Evolutionary conservation across 2,797 vertebrate genomes (phyloP).

Genomic region (Chrysolophus pictus): DNA sequence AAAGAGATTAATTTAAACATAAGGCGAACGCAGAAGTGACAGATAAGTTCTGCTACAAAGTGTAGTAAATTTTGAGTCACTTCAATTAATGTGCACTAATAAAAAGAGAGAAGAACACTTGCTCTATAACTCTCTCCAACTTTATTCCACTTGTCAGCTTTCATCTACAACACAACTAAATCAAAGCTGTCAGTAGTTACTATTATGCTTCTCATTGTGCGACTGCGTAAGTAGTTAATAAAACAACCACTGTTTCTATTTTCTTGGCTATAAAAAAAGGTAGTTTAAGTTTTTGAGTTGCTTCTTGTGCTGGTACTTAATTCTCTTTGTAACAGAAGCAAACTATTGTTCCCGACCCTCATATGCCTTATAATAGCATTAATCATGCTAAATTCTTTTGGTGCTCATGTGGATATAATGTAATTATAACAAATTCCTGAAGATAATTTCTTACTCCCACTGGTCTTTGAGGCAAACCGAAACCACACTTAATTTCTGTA

Average conservation of each 20-base stretch:
- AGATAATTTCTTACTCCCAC: constrained; percentile 22
- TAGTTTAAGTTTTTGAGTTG: neutral
- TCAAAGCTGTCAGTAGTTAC: neutral
- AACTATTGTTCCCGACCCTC: constrained; percentile 39
- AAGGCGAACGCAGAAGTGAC: neutral
- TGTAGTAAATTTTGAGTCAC: neutral
- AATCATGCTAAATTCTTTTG: constrained; percentile 71
- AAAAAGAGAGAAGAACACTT: neutral
- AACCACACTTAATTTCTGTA: neutral
- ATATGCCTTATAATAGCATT: constrained; percentile 61
- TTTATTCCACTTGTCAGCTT: constrained; percentile 39
- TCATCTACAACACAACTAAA: neutral
- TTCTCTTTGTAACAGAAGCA: constrained; percentile 14
- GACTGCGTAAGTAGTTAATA: neutral
- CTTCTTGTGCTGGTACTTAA: neutral
- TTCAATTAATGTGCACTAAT: neutral
- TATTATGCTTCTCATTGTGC: neutral
- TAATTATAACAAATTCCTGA: constrained; percentile 69
- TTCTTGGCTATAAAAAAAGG: neutral
- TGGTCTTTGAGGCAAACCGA: neutral
- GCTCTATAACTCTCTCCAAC: neutral
- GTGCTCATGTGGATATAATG: constrained; percentile 68
- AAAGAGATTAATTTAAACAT: neutral
- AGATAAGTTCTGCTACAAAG: neutral
- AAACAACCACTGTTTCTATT: neutral